phyloP scores from a whole-genome alignment of 2,797 vertebrate species.

The Buphagus erythrorhynchus region DNA sequence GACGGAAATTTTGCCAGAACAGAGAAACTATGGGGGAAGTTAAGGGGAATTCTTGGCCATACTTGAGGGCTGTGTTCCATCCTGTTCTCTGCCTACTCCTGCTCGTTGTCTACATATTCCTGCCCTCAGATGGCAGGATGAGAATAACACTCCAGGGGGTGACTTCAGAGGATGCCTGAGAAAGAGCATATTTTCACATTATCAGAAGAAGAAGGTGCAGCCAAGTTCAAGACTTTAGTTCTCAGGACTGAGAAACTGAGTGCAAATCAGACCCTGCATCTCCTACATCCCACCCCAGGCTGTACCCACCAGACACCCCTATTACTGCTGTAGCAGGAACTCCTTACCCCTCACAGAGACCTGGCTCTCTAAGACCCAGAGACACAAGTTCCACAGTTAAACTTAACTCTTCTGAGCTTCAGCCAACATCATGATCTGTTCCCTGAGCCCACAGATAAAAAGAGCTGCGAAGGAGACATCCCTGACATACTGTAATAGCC shows the following conservation, averaged over 20 bases:
- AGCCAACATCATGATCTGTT: not conserved
- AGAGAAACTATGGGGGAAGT: not conserved
- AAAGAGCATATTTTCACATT: not conserved
- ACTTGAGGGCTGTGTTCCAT: not conserved
- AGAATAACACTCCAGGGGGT: not conserved
- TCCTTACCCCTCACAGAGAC: rapidly evolving
- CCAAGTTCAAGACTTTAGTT: not conserved
- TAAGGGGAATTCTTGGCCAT: not conserved
- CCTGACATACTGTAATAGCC: not conserved
- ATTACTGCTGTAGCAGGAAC: not conserved
- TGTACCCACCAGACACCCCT: not conserved
- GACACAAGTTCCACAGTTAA: not conserved
- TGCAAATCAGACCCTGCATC: not conserved
- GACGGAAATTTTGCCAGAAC: not conserved
- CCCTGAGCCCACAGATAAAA: not conserved
- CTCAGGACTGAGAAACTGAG: rapidly evolving
- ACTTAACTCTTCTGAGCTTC: not conserved
- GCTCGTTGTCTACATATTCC: not conserved
- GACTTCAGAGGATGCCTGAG: not conserved
- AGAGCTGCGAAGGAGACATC: not conserved
- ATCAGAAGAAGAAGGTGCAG: not conserved
- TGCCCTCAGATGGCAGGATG: not conserved
- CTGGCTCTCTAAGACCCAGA: not conserved
- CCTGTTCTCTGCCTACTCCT: not conserved
- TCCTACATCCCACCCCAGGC: not conserved